A percentile compares a stretch with the other conserved stretches of the same genome.
These are phyloP conservation scores for Cottus gobio DNA, from an alignment of 2,113 vertebrate genomes.

Conservation along the genomic window DNA sequence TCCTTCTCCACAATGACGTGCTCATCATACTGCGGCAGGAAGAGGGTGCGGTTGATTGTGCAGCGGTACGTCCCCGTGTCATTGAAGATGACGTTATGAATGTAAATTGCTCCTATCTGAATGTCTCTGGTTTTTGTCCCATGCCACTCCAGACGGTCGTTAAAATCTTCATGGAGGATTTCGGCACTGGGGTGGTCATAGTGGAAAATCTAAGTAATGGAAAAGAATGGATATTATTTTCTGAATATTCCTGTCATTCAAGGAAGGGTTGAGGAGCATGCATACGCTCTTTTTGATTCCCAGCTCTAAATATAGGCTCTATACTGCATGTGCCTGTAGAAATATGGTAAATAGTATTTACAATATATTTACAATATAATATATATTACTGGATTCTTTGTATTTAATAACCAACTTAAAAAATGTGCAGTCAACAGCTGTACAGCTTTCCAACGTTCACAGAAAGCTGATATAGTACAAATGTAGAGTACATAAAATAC, in stretches of 20 bases:
- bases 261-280: not conserved
- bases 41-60: slow-evolving; percentile 85
- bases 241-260: not conserved
- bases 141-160: slow-evolving; percentile 82
- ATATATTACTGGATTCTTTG: not conserved
- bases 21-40: slow-evolving; percentile 62
- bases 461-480: not conserved
- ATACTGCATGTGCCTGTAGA: not conserved
- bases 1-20: slow-evolving; percentile 83
- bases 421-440: not conserved
- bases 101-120: slow-evolving; percentile 85
- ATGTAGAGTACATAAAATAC: not conserved
- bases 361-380: not conserved
- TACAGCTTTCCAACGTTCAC: slow-evolving; percentile 5
- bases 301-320: not conserved
- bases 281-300: not conserved
- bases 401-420: not conserved
- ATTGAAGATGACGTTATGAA: slow-evolving; percentile 86
- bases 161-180: slow-evolving; percentile 81
- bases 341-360: not conserved
- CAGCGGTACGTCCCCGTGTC: slow-evolving; percentile 89
- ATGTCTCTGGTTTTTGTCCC: slow-evolving; percentile 85
- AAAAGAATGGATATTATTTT: not conserved
- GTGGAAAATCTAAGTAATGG: slow-evolving; percentile 83
- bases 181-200: slow-evolving; percentile 79